Evolutionary conservation across 2,113 vertebrate genomes (phyloP).

Genomic region (Ia io): DNA sequence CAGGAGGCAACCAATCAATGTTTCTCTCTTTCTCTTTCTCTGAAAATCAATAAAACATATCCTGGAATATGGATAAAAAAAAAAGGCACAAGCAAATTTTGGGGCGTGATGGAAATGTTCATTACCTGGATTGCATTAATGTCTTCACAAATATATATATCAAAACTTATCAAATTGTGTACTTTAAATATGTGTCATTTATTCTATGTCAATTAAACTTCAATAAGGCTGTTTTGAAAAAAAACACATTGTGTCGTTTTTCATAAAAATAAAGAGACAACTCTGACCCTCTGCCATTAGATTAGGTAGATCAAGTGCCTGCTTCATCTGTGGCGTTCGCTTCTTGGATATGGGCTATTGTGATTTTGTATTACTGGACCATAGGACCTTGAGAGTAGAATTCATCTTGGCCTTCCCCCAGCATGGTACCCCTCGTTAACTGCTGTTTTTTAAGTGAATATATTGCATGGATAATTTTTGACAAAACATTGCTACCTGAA

Average conservation of each 20-base stretch:
- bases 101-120: neutral
- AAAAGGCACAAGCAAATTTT: neutral
- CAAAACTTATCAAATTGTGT: neutral
- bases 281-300: neutral
- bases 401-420: neutral
- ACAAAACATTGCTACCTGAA: neutral
- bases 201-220: neutral
- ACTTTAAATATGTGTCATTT: neutral
- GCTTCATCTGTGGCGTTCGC: neutral
- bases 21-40: neutral
- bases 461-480: neutral
- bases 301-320: neutral
- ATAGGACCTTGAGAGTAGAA: neutral
- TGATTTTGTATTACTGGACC: neutral
- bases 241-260: neutral
- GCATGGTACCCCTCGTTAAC: neutral
- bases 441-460: slow-evolving; percentile 2
- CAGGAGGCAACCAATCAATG: neutral
- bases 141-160: neutral
- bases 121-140: neutral
- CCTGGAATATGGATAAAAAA: neutral
- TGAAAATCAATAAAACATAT: neutral
- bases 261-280: neutral
- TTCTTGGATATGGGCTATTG: neutral
- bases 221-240: neutral